These are phyloP conservation scores for Thrips palmi DNA, from an alignment of 1,140 invertebrate species.

Conservation along the genomic window DNA sequence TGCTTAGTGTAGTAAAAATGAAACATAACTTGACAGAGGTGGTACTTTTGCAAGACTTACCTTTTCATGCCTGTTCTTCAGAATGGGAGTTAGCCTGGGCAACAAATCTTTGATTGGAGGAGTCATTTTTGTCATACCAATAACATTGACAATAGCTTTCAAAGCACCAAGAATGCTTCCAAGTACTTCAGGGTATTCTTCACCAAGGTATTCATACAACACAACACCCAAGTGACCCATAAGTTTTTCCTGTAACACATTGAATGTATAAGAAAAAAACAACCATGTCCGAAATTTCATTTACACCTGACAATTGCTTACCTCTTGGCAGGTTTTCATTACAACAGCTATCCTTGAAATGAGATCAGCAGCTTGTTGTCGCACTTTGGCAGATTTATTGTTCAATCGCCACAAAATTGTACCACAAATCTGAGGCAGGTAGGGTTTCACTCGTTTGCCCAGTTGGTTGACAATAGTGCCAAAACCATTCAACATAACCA, in stretches of 20 bases:
- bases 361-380: conserved; percentile 97
- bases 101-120: conserved; percentile 98
- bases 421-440: conserved; percentile 98
- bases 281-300: background rate
- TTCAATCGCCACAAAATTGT: conserved; percentile 98
- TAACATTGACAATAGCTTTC: conserved; percentile 98
- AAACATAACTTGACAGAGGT: conserved; percentile 4
- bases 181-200: conserved; percentile 98
- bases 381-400: conserved; percentile 98
- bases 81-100: conserved; percentile 90
- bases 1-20: background rate
- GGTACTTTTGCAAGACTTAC: conserved; percentile 20
- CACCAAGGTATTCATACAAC: conserved; percentile 97
- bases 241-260: conserved; percentile 74
- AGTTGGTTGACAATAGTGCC: conserved; percentile 97
- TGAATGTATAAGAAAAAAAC: conserved; percentile 7
- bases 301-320: conserved; percentile 19
- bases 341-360: conserved; percentile 97
- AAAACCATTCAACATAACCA: conserved; percentile 99
- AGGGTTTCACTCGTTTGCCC: conserved; percentile 93
- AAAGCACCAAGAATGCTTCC: conserved; percentile 95
- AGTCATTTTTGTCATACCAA: conserved; percentile 99
- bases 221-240: conserved; percentile 99
- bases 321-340: conserved; percentile 98
- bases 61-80: conserved; percentile 72